Conservation (phyloP, 2,888 invertebrate genomes). For the Eulithis prunata region DNA sequence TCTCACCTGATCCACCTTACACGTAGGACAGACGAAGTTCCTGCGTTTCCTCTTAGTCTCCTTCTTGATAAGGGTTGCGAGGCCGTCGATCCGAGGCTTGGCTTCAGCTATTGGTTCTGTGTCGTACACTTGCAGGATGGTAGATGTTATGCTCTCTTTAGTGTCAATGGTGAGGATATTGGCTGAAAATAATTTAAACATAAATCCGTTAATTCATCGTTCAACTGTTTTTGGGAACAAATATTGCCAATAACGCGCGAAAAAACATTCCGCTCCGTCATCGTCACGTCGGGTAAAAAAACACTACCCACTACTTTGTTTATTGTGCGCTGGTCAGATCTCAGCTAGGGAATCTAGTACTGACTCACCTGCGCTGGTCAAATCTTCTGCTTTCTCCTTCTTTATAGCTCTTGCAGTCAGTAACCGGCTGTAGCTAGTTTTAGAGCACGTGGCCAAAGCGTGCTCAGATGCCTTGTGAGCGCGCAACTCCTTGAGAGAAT, state of each 20-base stretch:
- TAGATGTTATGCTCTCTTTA: slow-evolving; percentile 62
- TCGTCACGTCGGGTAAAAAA: no score
- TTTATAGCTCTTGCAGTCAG: slow-evolving; percentile 72
- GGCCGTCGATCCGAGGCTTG: slow-evolving; percentile 76
- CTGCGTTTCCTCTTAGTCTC: slow-evolving; percentile 62
- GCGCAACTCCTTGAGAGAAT: slow-evolving; percentile 86
- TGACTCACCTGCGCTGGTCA: slow-evolving; percentile 50
- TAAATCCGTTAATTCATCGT: no score
- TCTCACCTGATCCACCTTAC: slow-evolving; percentile 84
- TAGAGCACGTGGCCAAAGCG: slow-evolving; percentile 60
- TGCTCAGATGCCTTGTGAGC: slow-evolving; percentile 85
- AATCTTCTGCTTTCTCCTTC: slow-evolving; percentile 70
- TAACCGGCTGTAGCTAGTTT: slow-evolving; percentile 62
- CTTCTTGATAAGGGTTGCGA: slow-evolving; percentile 63
- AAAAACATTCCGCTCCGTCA: no score
- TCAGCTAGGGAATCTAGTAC: background rate
- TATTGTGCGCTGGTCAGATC: no score
- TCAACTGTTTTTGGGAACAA: no score
- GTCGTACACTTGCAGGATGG: slow-evolving; percentile 67
- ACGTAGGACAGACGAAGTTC: slow-evolving; percentile 73
- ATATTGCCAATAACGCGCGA: no score
- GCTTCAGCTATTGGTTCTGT: slow-evolving; percentile 62
- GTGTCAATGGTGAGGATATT: slow-evolving; percentile 63
- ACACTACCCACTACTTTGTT: no score
- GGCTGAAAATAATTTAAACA: slow-evolving; percentile 46